Evolutionary conservation across 1,140 invertebrate species (phyloP), one percentile per base, ranked within the genome.

Genomic region (Cotesia glomerata): DNA sequence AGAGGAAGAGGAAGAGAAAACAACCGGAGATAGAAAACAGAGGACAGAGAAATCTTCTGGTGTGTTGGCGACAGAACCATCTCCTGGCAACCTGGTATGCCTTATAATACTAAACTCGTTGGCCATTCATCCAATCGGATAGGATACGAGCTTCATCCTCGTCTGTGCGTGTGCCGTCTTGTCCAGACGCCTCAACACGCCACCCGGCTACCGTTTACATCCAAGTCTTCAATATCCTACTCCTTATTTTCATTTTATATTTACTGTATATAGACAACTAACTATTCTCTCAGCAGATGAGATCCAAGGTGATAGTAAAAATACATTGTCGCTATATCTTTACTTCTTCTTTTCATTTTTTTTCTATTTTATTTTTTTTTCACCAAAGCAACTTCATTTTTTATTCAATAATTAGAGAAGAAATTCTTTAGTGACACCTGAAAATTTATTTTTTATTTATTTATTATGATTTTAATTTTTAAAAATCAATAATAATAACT

Each of bases 131-230:
- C 72, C 71, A 1, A 26, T 26, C 26, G 26, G 75, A 14, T 16
- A 52, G 32, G 13, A 59, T 75, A 70, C 69, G 62, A 26, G 26
- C 2, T 0, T 26, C 26, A 26, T 26, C 26, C 26, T 26, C 26
- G 26, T 26, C 26, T 26, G 26, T 75, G 72, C 69, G 73, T 72
- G 74, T 73, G 74, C 67, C 76, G 72, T 78, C 79, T 81, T 49
- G 72, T 74, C 73, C 72, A 67, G 69, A 64, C 59, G 70, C 63
- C 72, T 56, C 62, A 68, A 80, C 80, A 82, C 72, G 64, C 16
- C 64, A 67, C 54, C 56, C 45, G 18, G 76, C 80, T 82, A 81
- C 80, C 76, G 80, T 82, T 82, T 79, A 76, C 80, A 79, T 34
- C 74, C 68, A 39, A 16, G 36, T 26, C 26, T 14, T 52, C 7